These are phyloP conservation scores for Danio tinwini DNA, from an alignment of 2,797 vertebrate species.

Conservation along the genomic window DNA sequence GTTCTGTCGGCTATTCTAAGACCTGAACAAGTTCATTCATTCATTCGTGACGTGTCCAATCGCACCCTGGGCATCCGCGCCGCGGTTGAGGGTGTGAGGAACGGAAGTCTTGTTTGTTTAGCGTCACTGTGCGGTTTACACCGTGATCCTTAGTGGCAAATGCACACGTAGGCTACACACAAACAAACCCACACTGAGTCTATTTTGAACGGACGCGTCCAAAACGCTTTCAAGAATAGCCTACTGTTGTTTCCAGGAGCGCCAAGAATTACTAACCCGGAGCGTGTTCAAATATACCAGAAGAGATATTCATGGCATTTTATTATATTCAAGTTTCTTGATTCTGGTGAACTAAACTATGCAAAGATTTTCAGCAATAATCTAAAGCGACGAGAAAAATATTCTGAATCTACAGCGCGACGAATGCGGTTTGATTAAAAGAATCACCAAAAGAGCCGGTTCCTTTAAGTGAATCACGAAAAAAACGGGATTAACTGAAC, in stretches of 20 bases:
- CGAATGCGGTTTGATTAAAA: neutral
- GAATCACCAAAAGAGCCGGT: neutral
- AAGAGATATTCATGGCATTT: neutral
- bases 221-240: constrained; percentile 13
- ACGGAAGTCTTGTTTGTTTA: constrained; percentile 46
- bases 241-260: constrained; percentile 22
- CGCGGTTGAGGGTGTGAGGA: constrained; percentile 17
- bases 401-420: neutral
- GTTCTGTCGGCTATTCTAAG: neutral
- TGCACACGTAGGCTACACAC: constrained; percentile 9
- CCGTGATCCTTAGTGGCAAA: constrained; percentile 30
- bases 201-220: constrained; percentile 29
- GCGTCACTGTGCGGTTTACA: constrained; percentile 31
- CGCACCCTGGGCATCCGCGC: neutral
- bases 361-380: neutral
- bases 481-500: neutral
- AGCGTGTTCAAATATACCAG: neutral
- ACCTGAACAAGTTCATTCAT: constrained; percentile 31
- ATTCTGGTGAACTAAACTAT: neutral
- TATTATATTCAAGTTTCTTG: neutral
- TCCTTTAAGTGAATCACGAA: constrained; percentile 18
- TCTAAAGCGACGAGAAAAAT: neutral
- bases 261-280: neutral
- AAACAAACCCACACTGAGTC: neutral
- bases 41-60: neutral